These are phyloP conservation scores for Geopemphigus sp. DNA, from an alignment of 1,140 invertebrate genomes.

Conservation along the genomic window DNA sequence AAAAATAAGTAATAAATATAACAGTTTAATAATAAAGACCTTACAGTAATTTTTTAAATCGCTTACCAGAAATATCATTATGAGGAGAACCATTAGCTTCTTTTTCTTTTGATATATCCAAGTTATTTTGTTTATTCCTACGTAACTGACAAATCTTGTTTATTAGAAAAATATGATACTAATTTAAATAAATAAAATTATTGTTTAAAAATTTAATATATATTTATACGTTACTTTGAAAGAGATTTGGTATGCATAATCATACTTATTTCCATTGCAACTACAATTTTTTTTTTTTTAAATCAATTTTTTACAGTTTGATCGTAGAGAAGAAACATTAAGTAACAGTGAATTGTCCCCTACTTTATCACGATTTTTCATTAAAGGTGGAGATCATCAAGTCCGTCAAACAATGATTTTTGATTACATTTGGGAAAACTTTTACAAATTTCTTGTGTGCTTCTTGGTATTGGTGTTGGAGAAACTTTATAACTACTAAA, in stretches of 20 bases:
- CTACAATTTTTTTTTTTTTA: conserved; percentile 32
- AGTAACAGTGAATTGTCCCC: conserved; percentile 11
- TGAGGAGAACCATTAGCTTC: conserved; percentile 11
- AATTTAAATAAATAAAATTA: conserved; percentile 9
- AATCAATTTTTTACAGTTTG: conserved; percentile 28
- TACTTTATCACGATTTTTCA: conserved; percentile 24
- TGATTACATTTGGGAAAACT: conserved; percentile 34
- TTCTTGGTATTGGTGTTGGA: conserved; percentile 38
- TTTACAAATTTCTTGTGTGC: conserved; percentile 21
- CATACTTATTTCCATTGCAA: conserved; percentile 10
- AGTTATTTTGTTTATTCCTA: conserved; percentile 11
- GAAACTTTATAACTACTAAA: conserved; percentile 42
- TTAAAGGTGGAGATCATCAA: conserved; percentile 32
- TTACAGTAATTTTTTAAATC: not conserved
- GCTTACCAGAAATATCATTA: conserved; percentile 4
- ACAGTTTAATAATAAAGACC: too few relatives aligned
- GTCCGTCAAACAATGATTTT: conserved; percentile 45
- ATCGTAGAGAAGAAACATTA: conserved; percentile 32
- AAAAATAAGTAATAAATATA: too few relatives aligned
- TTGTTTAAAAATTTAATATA: not conserved
- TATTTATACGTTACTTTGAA: conserved; percentile 36
- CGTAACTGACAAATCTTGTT: conserved; percentile 27
- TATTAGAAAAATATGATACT: conserved; percentile 30
- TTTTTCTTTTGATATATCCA: conserved; percentile 16
- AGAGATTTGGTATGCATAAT: conserved; percentile 38